phyloP scores from a whole-genome alignment of 2,113 vertebrate genomes.

The Coturnix japonica region DNA sequence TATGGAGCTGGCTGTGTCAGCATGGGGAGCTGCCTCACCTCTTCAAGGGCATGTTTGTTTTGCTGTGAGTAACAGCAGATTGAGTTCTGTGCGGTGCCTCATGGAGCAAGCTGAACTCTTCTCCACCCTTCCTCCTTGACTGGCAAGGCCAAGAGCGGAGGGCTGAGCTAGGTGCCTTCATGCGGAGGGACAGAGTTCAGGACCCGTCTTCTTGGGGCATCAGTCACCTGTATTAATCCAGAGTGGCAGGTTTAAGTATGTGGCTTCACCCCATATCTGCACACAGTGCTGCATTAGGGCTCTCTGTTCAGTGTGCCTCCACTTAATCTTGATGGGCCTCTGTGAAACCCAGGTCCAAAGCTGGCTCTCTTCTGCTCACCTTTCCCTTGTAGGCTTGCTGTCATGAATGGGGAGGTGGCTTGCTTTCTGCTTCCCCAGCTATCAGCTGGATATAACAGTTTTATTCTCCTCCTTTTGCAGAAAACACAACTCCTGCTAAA shows the following conservation, averaged over 20 bases:
- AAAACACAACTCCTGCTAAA: slow-evolving; percentile 88
- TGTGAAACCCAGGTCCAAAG: neutral
- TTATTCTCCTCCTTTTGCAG: slow-evolving; percentile 74
- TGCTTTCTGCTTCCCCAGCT: neutral
- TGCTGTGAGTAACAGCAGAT: neutral
- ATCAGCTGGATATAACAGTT: neutral
- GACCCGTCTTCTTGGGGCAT: neutral
- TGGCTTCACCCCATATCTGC: neutral
- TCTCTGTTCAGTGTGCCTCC: neutral
- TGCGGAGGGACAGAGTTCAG: neutral
- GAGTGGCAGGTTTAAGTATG: neutral
- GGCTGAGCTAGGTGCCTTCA: neutral
- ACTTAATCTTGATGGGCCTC: neutral
- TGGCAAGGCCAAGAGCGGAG: neutral
- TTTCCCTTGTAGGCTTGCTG: neutral
- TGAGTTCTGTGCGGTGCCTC: neutral
- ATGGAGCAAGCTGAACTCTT: neutral
- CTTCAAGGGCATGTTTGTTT: neutral
- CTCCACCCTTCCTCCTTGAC: neutral
- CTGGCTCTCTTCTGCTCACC: neutral
- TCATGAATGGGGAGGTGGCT: neutral
- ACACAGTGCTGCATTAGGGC: neutral
- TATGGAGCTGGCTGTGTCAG: accelerated
- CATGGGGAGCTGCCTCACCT: accelerated
- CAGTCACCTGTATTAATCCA: neutral